Conservation (phyloP, 2,888 invertebrate species). For the Quadroppia sp. region DNA sequence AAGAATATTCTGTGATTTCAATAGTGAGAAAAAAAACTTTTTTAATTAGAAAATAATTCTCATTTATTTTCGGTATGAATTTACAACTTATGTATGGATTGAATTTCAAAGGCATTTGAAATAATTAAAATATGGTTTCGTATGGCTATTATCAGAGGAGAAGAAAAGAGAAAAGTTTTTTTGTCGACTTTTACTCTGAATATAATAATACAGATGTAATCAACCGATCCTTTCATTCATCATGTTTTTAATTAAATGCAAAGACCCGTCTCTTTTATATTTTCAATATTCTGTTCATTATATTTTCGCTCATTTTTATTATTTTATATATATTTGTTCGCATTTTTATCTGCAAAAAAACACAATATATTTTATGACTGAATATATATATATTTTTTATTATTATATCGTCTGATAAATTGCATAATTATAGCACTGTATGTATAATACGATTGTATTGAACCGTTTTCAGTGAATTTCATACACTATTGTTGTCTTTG, state of each 20-base stretch:
- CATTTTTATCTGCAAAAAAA: too few relatives aligned
- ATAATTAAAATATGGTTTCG: conserved; percentile 8
- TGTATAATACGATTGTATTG: not conserved
- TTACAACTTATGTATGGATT: too few relatives aligned
- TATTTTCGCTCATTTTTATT: not conserved
- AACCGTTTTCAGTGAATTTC: not conserved
- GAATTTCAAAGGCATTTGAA: too few relatives aligned
- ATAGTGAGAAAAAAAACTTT: too few relatives aligned
- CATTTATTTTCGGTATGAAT: too few relatives aligned
- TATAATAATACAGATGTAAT: not conserved
- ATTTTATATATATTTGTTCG: not conserved
- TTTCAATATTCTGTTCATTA: not conserved
- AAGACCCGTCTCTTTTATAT: not conserved
- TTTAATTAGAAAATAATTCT: too few relatives aligned
- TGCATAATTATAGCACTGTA: not conserved
- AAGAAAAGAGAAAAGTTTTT: too few relatives aligned
- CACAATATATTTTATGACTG: not conserved
- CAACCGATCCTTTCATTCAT: not conserved
- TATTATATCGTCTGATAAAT: not conserved
- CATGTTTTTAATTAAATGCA: conserved; percentile 8
- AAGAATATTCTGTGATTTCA: too few relatives aligned
- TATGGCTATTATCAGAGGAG: not conserved
- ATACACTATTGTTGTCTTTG: not conserved
- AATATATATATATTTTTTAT: not conserved
- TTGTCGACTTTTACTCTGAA: too few relatives aligned